Conservation (phyloP, 2,797 vertebrate species). For the Meda fulgida region DNA sequence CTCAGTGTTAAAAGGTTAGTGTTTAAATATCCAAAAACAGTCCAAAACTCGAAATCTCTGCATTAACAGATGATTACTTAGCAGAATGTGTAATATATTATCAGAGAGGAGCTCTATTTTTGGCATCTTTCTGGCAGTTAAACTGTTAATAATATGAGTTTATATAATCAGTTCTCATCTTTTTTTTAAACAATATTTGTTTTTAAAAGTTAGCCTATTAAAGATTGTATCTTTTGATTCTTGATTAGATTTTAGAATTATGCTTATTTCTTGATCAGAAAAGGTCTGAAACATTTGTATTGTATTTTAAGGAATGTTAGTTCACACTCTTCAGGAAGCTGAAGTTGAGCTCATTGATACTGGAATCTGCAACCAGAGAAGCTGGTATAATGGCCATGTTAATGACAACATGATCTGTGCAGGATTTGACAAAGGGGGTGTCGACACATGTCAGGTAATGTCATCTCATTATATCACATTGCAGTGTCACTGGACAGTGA, state of each 20-base stretch:
- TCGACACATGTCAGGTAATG: constrained; percentile 67
- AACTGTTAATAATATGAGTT: not conserved
- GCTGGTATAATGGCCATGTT: constrained; percentile 63
- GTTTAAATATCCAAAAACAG: not conserved
- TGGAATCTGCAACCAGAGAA: constrained; percentile 65
- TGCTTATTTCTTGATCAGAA: not conserved
- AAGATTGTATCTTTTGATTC: not conserved
- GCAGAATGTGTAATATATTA: not conserved
- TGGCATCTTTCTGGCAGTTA: not conserved
- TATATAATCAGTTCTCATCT: not conserved
- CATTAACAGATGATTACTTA: not conserved
- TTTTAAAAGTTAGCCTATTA: not conserved
- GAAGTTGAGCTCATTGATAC: constrained; percentile 68
- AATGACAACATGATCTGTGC: constrained; percentile 72
- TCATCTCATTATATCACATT: not conserved
- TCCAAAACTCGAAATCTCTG: not conserved
- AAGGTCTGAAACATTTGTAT: not conserved
- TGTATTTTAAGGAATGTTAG: constrained; percentile 32
- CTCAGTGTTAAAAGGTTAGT: constrained; percentile 61
- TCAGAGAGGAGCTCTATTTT: not conserved
- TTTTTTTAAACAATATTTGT: not conserved
- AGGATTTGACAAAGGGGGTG: constrained; percentile 58
- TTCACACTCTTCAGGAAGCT: constrained; percentile 66
- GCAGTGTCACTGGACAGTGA: not conserved
- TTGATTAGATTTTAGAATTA: not conserved